Base-by-base conservation (phyloP, 1,140 invertebrate genomes). In the Scaptomyza graminum region DNA sequence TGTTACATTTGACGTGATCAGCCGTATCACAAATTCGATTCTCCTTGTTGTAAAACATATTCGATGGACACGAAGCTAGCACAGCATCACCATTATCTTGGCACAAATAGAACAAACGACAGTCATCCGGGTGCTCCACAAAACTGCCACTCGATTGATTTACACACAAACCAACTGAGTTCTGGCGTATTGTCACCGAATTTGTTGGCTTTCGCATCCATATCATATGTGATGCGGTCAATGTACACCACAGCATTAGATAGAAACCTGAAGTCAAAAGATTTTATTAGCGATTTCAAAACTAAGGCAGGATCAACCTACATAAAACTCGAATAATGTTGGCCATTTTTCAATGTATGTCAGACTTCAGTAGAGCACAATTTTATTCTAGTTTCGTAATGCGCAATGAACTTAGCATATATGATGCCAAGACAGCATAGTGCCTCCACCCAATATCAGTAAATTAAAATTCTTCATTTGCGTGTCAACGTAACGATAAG, bases 391-490 rank as follows among this genome's bases (percentile, higher is more conserved):
- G 79, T 87, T 76, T 82, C 63, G 78, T 79, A 69, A 78, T 68
- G 72, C 46, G 56, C 9, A 12, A 16, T 49, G 79, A 88, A 59
- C 79, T 79, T 71, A 67, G 47, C 67, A 82, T 88, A 87, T 85
- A 81, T 71, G 73, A 81, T 71, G 73, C 65, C 65, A n/a, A 41
- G 49, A 71, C 13, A 51, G 8, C 13, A 68, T 49, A 57, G 41
- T 50, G 16, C 54, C 22, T 46, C 22, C 22, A 41, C 22, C 28
- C 78, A 72, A 51, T 82, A 85, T 85, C 81, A 85, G 82, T 78
- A 78, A 85, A 85, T 85, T 85, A 85, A 78, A 78, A 85, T 85
- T 87, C 64, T 85, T 87, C 74, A 68, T 77, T 59, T 68, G 70
- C 81, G 60, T 85, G 81, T 85, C 50, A 39, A 44, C 39, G 51